phyloP scores from a whole-genome alignment of 2,888 invertebrate genomes.

The Himalopsyche japonica region DNA sequence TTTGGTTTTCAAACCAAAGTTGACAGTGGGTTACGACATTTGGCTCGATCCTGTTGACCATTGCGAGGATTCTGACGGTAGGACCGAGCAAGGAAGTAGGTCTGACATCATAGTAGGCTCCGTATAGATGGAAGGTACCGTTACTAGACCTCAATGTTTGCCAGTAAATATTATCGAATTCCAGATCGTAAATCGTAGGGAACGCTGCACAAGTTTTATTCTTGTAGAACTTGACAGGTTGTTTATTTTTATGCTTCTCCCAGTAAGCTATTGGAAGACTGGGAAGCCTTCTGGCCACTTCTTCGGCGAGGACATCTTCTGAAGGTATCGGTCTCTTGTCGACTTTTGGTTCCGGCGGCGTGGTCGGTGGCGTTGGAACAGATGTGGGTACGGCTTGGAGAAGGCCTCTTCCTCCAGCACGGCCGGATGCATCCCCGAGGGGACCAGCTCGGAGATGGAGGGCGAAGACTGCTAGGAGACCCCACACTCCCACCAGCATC shows the following conservation, averaged over 20 bases:
- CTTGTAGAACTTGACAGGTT: constrained; percentile 62
- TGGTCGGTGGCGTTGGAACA: constrained; percentile 13
- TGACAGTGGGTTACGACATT: constrained; percentile 82
- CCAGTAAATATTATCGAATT: constrained; percentile 94
- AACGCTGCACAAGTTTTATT: constrained; percentile 81
- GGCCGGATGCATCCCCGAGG: constrained; percentile 20
- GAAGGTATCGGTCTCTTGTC: constrained; percentile 46
- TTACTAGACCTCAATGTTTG: constrained; percentile 80
- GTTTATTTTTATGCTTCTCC: constrained; percentile 80
- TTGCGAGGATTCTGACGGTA: constrained; percentile 80
- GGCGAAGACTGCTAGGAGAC: constrained; percentile 29
- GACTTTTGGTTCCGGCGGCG: constrained; percentile 26
- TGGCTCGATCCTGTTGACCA: constrained; percentile 89
- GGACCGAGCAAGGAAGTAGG: constrained; percentile 79
- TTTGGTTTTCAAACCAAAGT: constrained; percentile 85
- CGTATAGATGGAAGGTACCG: constrained; percentile 89
- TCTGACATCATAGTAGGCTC: constrained; percentile 86
- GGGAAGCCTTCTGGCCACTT: constrained; percentile 78
- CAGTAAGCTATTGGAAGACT: constrained; percentile 85
- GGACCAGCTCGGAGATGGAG: constrained; percentile 36
- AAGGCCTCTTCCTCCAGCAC: constrained; percentile 27
- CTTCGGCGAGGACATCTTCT: constrained; percentile 76
- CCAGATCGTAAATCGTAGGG: constrained; percentile 86
- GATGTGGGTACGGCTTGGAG: constrained; percentile 20
- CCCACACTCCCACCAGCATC: constrained; percentile 32